Percentiles rank a stretch among this genome's conserved stretches.
phyloP scores from a whole-genome alignment of 2,888 invertebrate species.

The Ochropleura leucogaster region DNA sequence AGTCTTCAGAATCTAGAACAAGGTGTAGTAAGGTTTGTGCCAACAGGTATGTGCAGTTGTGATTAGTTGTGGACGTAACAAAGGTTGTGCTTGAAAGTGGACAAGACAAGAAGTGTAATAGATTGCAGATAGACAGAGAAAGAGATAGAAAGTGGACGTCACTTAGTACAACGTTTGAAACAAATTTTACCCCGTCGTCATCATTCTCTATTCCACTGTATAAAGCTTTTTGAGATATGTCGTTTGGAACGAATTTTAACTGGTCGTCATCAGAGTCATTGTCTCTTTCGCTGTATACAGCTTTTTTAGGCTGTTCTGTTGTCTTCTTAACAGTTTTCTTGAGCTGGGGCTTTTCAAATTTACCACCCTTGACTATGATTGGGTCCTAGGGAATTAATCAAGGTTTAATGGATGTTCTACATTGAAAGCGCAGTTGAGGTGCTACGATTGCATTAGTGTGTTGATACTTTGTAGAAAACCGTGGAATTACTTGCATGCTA shows the following conservation, averaged over 20 bases:
- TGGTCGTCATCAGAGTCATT: constrained; percentile 69
- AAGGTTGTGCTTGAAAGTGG: constrained; percentile 65
- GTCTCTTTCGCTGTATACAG: constrained; percentile 74
- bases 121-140: constrained; percentile 59
- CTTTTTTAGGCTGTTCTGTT: constrained; percentile 82
- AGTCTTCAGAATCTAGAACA: constrained; percentile 47
- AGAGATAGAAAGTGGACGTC: constrained; percentile 72
- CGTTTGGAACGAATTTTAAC: constrained; percentile 80
- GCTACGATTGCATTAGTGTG: constrained; percentile 78
- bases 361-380: constrained; percentile 86
- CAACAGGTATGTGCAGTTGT: constrained; percentile 60
- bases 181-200: constrained; percentile 81
- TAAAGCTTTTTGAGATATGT: constrained; percentile 79
- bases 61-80: constrained; percentile 59
- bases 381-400: constrained; percentile 86
- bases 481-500: constrained; percentile 62
- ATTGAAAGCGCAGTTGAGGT: constrained; percentile 75
- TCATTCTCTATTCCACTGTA: constrained; percentile 71
- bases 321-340: constrained; percentile 87
- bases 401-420: constrained; percentile 76
- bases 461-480: constrained; percentile 68
- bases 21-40: constrained; percentile 59
- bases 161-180: constrained; percentile 70
- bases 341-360: constrained; percentile 87
- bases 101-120: constrained; percentile 66